phyloP scores from a whole-genome alignment of 2,888 invertebrate genomes.

The Toxonevra muliebris region DNA sequence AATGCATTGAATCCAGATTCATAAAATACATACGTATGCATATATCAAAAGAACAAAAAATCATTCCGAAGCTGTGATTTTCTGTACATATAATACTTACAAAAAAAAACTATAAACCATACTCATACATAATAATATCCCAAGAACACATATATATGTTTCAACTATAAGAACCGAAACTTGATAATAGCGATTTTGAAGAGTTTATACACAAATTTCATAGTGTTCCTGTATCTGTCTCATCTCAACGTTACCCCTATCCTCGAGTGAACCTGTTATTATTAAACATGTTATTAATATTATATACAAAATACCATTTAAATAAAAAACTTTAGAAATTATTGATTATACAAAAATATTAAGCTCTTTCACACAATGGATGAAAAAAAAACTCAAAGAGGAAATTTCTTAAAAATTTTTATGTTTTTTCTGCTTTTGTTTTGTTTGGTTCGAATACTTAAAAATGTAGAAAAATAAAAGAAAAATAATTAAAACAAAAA shows the following conservation, averaged over 20 bases:
- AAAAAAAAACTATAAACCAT: not conserved
- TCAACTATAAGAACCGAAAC: too few relatives aligned
- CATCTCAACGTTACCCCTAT: too few relatives aligned
- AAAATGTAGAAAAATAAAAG: too few relatives aligned
- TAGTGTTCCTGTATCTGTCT: not conserved
- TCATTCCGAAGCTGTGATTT: too few relatives aligned
- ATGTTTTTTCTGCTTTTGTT: not conserved
- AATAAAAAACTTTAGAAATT: not conserved
- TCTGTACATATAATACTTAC: too few relatives aligned
- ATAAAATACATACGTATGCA: not conserved
- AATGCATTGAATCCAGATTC: too few relatives aligned
- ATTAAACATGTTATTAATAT: slow-evolving; percentile 1
- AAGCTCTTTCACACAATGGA: slow-evolving; percentile 47
- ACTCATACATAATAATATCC: too few relatives aligned
- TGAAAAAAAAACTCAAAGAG: slow-evolving; percentile 24
- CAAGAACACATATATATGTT: too few relatives aligned
- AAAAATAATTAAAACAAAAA: too few relatives aligned
- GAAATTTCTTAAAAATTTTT: too few relatives aligned
- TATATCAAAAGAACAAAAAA: not conserved
- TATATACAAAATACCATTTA: slow-evolving; percentile 4
- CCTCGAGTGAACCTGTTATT: too few relatives aligned
- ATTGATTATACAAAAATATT: slow-evolving; percentile 12
- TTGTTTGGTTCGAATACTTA: not conserved
- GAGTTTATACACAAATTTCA: not conserved
- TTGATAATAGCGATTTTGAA: too few relatives aligned